These are phyloP conservation scores for Siniperca chuatsi DNA, from an alignment of 2,113 vertebrate species.

Conservation along the genomic window DNA sequence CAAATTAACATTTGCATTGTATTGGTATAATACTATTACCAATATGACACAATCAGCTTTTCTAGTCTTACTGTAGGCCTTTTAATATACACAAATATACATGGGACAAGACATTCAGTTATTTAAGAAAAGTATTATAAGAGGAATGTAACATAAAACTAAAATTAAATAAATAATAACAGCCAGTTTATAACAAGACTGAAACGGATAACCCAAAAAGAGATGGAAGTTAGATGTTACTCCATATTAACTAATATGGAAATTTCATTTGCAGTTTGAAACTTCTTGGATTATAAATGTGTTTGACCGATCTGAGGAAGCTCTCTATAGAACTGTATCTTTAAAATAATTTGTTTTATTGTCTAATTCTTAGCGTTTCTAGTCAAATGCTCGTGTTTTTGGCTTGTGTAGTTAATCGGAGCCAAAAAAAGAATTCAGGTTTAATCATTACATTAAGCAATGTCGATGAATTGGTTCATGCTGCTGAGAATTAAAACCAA, in stretches of 20 bases:
- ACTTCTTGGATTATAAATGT: neutral
- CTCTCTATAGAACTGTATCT: too few species aligned
- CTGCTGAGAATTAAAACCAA: neutral
- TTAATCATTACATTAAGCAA: neutral
- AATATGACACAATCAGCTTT: too few species aligned
- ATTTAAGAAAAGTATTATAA: too few species aligned
- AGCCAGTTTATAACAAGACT: too few species aligned
- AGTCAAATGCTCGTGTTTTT: neutral
- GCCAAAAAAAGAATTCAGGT: neutral
- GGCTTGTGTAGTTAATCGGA: neutral
- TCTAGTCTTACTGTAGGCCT: too few species aligned
- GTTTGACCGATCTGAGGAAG: too few species aligned
- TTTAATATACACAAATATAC: too few species aligned
- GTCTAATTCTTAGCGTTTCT: neutral
- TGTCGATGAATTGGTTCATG: neutral
- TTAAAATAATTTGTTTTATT: too few species aligned
- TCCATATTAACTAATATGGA: neutral
- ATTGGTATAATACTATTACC: neutral
- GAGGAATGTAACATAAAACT: too few species aligned
- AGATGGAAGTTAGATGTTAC: neutral
- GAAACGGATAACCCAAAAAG: neutral
- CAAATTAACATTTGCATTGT: neutral
- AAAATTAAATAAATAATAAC: too few species aligned
- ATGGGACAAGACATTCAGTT: too few species aligned
- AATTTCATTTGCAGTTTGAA: neutral